Percentiles rank a stretch among this genome's conserved stretches.
These are phyloP conservation scores for Aptenodytes patagonicus DNA, from an alignment of 2,113 vertebrate species.

Conservation along the genomic window DNA sequence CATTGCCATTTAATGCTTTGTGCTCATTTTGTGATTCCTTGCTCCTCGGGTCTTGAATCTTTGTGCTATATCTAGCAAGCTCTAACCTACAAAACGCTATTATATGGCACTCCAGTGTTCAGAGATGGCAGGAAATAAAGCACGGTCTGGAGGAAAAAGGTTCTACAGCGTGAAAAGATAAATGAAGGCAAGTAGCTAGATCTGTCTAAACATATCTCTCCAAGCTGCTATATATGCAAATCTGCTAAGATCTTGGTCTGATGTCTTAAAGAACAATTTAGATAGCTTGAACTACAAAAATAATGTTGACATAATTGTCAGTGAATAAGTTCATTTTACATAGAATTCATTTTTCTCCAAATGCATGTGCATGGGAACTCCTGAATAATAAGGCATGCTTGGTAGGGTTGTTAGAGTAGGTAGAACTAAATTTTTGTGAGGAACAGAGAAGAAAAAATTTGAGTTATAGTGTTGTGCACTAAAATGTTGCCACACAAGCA, in stretches of 20 bases:
- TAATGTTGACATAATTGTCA: background rate
- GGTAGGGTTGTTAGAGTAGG: background rate
- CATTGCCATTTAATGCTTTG: background rate
- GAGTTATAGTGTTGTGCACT: background rate
- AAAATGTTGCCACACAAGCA: rapidly evolving
- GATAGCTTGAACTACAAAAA: background rate
- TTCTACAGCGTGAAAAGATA: background rate
- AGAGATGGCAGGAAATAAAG: background rate
- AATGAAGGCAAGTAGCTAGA: background rate
- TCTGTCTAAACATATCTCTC: background rate
- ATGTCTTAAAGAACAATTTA: background rate
- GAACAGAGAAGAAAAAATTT: background rate
- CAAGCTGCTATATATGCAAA: background rate
- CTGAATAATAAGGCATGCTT: too few species aligned
- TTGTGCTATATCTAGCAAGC: background rate
- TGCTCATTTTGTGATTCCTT: background rate
- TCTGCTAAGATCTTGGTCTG: background rate
- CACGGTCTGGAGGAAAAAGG: background rate
- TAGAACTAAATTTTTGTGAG: background rate
- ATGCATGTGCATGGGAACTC: background rate
- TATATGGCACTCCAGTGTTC: background rate
- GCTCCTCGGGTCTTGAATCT: background rate
- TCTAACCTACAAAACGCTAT: background rate
- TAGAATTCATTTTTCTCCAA: background rate
- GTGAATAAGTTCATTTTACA: background rate